Evolutionary conservation across 2,888 invertebrate species (phyloP).

Genomic region (Dolomedes plantarius): DNA sequence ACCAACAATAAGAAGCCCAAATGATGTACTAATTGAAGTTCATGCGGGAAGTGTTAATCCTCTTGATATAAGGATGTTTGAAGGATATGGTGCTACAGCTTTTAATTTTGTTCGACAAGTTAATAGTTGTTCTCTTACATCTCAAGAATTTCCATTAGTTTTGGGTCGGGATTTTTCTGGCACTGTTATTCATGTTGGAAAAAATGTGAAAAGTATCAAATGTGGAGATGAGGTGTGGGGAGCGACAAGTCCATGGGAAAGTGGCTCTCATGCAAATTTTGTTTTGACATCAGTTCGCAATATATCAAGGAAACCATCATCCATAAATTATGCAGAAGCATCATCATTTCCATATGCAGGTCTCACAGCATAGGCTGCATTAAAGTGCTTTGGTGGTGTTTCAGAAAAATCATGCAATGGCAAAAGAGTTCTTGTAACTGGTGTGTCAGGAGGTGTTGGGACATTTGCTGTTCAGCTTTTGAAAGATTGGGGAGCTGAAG

Average conservation of each 20-base stretch:
- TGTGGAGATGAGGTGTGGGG: constrained; percentile 88
- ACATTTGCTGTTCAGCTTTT: too few relatives aligned
- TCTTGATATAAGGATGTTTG: constrained; percentile 90
- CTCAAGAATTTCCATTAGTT: constrained; percentile 88
- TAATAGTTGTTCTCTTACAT: constrained; percentile 68
- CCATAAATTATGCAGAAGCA: too few relatives aligned
- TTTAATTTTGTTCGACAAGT: constrained; percentile 81
- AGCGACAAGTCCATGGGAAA: constrained; percentile 84
- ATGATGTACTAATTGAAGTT: constrained; percentile 88
- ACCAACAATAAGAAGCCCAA: constrained; percentile 83
- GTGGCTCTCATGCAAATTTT: constrained; percentile 89
- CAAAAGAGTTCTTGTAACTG: too few relatives aligned
- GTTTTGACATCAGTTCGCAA: constrained; percentile 79
- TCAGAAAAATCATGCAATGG: too few relatives aligned
- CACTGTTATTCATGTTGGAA: constrained; percentile 85
- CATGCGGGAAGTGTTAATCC: constrained; percentile 93
- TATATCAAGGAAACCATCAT: too few relatives aligned
- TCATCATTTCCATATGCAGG: too few relatives aligned
- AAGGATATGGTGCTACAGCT: constrained; percentile 85
- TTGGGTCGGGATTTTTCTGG: constrained; percentile 95
- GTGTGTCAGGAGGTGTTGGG: too few relatives aligned
- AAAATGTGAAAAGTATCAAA: constrained; percentile 80
- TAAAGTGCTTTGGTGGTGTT: too few relatives aligned
- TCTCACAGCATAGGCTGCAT: too few relatives aligned
- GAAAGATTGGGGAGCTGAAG: constrained; percentile 84